Percentiles rank a stretch among this genome's conserved stretches.
Evolutionary conservation across 92 coral and sea anemone species (phyloP).

Genomic region (Palythoa grandis): DNA sequence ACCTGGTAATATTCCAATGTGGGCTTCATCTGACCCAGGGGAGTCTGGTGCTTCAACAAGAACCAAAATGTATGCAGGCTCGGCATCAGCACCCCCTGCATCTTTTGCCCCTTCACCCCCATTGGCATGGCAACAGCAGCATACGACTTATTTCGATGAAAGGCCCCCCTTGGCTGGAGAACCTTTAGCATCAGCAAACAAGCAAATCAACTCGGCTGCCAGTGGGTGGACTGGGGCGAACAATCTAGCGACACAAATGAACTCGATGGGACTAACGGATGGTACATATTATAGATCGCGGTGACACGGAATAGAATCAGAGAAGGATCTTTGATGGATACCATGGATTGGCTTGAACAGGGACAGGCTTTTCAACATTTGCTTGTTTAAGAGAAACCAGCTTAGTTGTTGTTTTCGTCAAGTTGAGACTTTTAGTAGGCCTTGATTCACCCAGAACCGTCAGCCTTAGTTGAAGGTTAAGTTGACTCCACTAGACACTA

Average conservation of each 20-base stretch:
- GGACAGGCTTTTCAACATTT: not conserved
- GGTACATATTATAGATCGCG: not conserved
- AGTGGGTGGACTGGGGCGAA: conserved; percentile 9
- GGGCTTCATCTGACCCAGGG: conserved; percentile 56
- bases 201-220: not conserved
- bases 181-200: not conserved
- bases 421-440: not conserved
- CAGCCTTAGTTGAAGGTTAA: no score
- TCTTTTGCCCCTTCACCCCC: conserved; percentile 90
- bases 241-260: conserved; percentile 1
- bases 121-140: conserved; percentile 84
- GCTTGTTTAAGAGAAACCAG: not conserved
- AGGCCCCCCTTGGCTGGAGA: not conserved
- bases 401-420: not conserved
- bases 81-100: conserved; percentile 83
- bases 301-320: not conserved
- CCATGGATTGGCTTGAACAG: not conserved
- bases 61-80: conserved; percentile 90
- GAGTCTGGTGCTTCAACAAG: conserved; percentile 61
- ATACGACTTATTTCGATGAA: conserved; percentile 1
- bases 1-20: conserved; percentile 39
- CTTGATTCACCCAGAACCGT: no score
- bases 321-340: not conserved
- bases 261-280: conserved; percentile 3
- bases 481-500: no score